Percentiles rank a stretch among this genome's conserved stretches.
These are phyloP conservation scores for Drosophila quadrilineata DNA, from an alignment of 1,140 invertebrate genomes.

Conservation along the genomic window DNA sequence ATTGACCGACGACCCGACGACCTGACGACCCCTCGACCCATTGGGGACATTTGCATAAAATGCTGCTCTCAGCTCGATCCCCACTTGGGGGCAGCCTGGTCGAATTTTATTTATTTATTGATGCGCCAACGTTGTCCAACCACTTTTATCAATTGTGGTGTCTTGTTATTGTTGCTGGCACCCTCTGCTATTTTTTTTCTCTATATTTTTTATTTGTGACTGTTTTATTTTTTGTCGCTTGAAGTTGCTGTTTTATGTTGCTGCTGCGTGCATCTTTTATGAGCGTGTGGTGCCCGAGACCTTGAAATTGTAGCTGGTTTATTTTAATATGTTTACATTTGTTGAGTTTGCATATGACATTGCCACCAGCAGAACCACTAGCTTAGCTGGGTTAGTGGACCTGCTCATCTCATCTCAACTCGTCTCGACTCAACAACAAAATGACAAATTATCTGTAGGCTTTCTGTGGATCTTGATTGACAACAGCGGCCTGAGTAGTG, in stretches of 20 bases:
- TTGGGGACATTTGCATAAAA: constrained; percentile 59
- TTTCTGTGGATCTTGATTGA: constrained; percentile 52
- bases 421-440: constrained; percentile 52
- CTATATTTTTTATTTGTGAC: no score
- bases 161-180: constrained; percentile 25
- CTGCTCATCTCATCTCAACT: no score
- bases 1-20: constrained; percentile 47
- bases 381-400: constrained; percentile 3
- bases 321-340: constrained; percentile 78
- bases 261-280: constrained; percentile 73
- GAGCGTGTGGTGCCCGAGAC: constrained; percentile 73
- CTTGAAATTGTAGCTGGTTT: constrained; percentile 76
- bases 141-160: constrained; percentile 51
- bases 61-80: constrained; percentile 30
- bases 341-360: constrained; percentile 78
- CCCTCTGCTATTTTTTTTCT: constrained; percentile 8
- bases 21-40: constrained; percentile 2
- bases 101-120: constrained; percentile 68
- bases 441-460: constrained; percentile 56
- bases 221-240: constrained; percentile 39
- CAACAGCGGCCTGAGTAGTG: no score
- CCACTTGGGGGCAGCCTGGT: constrained; percentile 12
- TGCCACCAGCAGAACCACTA: constrained; percentile 70
- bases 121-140: constrained; percentile 58
- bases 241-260: no score